Base-by-base conservation (phyloP, 2,797 vertebrate species). In the Argentina silus region DNA sequence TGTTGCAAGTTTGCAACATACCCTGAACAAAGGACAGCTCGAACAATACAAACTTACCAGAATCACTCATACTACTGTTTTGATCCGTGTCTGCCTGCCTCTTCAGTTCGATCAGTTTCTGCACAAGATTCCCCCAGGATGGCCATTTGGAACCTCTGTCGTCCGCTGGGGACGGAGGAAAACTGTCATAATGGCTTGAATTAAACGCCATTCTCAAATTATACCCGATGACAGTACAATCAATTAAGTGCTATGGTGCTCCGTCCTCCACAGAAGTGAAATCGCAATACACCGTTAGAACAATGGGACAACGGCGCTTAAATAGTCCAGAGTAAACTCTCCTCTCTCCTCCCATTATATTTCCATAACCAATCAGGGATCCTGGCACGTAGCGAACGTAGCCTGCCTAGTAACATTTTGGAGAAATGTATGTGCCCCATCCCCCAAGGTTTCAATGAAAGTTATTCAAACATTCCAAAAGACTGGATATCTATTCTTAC, bases 61-160 rank as follows among this genome's bases (percentile, higher is more conserved):
- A 77, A 60, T 87, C 84, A 76, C 82, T 86, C 14, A 14, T 17
- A 36, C 82, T 78, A 83, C 74, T 83, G 78, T 67, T 21, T 12
- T 79, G 84, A 12, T 75, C 94, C 2, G 85, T 91, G 21, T 60
- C 57, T 59, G 88, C 61, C 53, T 81, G 80, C 60, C 92, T 93
- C 78, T 88, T 94, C 63, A 96, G 84, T 71, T 95, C 93, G n/a
- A 87, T 83, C 15, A 94, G 91, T 66, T 89, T 90, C 72, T 92
- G 87, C 79, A 94, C 80, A 82, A 93, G 78, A 59, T 83, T 92
- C 67, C 91, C 90, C 95, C 95, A 94, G 73, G 93, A 94, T 76
- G 91, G 88, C 7, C 92, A 83, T 27, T 91, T 87, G 0, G 86
- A 78, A 7, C 47, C 71, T 67, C 80, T 53, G 74, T 91, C 81